A percentile compares a stretch with the other conserved stretches of the same genome.
phyloP scores from a whole-genome alignment of 2,888 invertebrate genomes.

The Cephus nigrinus region DNA sequence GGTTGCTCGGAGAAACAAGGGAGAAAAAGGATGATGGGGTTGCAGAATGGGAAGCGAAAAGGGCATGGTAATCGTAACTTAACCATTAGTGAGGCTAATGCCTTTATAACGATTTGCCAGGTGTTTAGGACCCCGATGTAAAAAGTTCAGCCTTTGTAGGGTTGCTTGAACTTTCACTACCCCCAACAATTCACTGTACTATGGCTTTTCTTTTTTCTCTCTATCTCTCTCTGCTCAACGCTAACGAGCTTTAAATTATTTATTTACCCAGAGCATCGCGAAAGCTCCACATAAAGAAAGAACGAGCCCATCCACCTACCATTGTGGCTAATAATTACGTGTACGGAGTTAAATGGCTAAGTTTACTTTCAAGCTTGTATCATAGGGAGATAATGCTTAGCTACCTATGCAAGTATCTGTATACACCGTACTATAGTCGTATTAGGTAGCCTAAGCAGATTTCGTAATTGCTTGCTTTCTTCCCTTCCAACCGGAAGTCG shows the following conservation, averaged over 20 bases:
- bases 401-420: background rate
- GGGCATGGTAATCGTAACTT: background rate
- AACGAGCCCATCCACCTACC: background rate
- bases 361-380: background rate
- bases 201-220: background rate
- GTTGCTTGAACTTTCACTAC: conserved; percentile 7
- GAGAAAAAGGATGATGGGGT: background rate
- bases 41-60: background rate
- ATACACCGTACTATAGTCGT: background rate
- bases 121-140: conserved; percentile 2
- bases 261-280: conserved; percentile 2
- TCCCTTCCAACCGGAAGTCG: too few species aligned
- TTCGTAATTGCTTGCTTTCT: background rate
- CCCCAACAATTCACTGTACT: background rate
- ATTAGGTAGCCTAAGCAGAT: background rate
- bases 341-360: background rate
- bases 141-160: background rate
- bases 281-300: background rate
- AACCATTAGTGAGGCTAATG: conserved; percentile 1
- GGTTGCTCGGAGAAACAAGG: background rate
- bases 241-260: conserved; percentile 13
- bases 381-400: background rate
- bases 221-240: conserved; percentile 4
- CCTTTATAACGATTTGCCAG: conserved; percentile 8
- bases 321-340: background rate